Conservation (phyloP, 2,113 vertebrate species). For the Agapornis roseicollis region DNA sequence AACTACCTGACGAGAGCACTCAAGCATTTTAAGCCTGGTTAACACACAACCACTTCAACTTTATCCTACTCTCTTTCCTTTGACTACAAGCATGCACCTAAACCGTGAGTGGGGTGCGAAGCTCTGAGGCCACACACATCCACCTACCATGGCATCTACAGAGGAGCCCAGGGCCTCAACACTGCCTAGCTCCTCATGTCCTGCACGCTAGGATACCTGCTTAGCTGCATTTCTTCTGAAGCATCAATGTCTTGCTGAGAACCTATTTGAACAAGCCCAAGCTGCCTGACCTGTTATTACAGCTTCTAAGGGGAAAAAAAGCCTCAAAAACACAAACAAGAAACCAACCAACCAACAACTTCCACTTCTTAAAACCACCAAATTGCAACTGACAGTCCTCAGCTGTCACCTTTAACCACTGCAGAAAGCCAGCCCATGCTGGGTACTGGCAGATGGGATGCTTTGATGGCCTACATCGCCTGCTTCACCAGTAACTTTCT, state of each 20-base stretch:
- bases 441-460: not conserved
- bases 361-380: not conserved
- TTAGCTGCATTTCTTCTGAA: not conserved
- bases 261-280: not conserved
- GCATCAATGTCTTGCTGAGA: not conserved
- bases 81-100: not conserved
- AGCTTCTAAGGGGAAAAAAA: not conserved
- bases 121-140: not conserved
- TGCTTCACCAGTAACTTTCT: not conserved
- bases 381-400: not conserved
- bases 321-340: not conserved
- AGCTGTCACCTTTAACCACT: not conserved
- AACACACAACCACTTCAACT: not conserved
- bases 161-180: not conserved
- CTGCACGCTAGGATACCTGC: not conserved
- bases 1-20: not conserved
- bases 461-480: not conserved
- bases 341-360: not conserved
- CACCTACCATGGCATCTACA: rapidly evolving
- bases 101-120: rapidly evolving
- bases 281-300: not conserved
- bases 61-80: not conserved
- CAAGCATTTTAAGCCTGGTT: not conserved
- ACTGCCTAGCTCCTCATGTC: not conserved
- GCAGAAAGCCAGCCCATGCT: not conserved